Base-by-base conservation (phyloP, 2,113 vertebrate genomes). In the Xenopus laevis region DNA sequence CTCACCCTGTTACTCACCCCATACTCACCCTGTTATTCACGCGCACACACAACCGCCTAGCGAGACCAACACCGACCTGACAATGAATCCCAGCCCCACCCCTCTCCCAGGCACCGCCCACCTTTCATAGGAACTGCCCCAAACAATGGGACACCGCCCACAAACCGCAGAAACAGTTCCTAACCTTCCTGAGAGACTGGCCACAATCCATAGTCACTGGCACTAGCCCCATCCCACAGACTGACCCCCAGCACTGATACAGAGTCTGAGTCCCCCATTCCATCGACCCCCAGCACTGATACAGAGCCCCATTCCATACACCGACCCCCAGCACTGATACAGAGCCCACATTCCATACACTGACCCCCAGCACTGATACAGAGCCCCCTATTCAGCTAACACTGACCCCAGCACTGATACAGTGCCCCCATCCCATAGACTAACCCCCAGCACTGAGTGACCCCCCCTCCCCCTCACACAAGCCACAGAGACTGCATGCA, bases 191-290 rank as follows among this genome's bases (percentile, higher is more conserved):
- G 30, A 33, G 30, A 33, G 30, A 33, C 30, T 33, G 30, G 3
- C 30, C 30, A 33, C 30, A 33, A 33, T 4, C 30, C 30, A 33
- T 33, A 33, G 6, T 33, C 3, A 33, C 30, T 33, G 30, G 3
- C 30, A 33, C 68, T 57, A 59, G 59, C 13, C 68, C 57, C 68
- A 5, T 58, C 55, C 6, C 16, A 58, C 6, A 58, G 55, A 58
- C 55, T n/a, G 55, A 16, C 55, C 30, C 30, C 30, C n/a, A n/a
- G n/a, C n/a, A n/a, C n/a, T n/a, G n/a, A n/a, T n/a, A n/a, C n/a
- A n/a, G n/a, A n/a, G n/a, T n/a, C n/a, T n/a, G 53, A 57, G 20
- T 20, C 23, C n/a, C 68, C 27, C 68, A 71, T 57, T 53, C 33
- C 66, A 16, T 20, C n/a, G 53, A 46, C 46, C 46, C 47, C 13